Percentiles rank a stretch among this genome's conserved stretches.
phyloP scores from a whole-genome alignment of 2,888 invertebrate genomes.

The Drosophila nigricruria region DNA sequence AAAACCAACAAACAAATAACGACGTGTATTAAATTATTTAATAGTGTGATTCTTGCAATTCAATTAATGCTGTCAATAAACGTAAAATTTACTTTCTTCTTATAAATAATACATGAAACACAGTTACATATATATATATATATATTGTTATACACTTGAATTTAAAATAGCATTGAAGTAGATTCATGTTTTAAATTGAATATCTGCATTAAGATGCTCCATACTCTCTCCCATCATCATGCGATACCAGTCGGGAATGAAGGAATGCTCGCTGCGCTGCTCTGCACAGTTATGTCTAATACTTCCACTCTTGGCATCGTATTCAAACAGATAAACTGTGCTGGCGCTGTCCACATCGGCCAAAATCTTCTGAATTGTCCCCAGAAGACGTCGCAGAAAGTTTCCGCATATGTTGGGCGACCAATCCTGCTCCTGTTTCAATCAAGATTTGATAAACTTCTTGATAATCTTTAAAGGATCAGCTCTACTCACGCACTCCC shows the following conservation, averaged over 20 bases:
- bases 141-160: background rate
- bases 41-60: conserved; percentile 52
- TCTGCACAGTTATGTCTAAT: conserved; percentile 21
- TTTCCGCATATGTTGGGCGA: conserved; percentile 36
- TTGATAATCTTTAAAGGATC: background rate
- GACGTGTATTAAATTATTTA: conserved; percentile 71
- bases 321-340: conserved; percentile 52
- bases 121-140: background rate
- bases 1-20: conserved; percentile 26
- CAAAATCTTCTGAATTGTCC: conserved; percentile 24
- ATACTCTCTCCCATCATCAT: conserved; percentile 26
- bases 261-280: conserved; percentile 43
- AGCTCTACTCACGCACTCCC: conserved; percentile 45
- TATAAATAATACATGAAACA: conserved; percentile 15
- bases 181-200: background rate
- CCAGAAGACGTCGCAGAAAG: conserved; percentile 42
- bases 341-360: conserved; percentile 29
- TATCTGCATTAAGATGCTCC: conserved; percentile 8
- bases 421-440: conserved; percentile 47
- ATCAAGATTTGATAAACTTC: too few relatives aligned
- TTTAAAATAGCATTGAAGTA: background rate
- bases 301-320: conserved; percentile 23
- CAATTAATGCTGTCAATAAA: conserved; percentile 59
- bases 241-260: conserved; percentile 65
- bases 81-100: conserved; percentile 27